These are phyloP conservation scores for Hymenopus coronatus DNA, from an alignment of 2,888 invertebrate species.

Conservation along the genomic window DNA sequence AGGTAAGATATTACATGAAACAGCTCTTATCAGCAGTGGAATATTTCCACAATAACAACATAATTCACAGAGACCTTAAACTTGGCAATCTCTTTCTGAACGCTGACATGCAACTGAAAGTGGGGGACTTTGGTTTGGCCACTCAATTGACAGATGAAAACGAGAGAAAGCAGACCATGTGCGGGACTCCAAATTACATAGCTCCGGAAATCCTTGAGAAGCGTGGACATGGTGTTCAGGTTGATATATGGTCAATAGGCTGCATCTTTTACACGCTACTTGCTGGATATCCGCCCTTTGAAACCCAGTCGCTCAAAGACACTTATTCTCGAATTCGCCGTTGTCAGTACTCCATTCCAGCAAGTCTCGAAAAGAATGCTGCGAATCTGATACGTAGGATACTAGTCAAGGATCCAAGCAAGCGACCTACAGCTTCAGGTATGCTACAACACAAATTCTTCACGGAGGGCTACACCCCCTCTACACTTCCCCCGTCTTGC, in stretches of 20 bases:
- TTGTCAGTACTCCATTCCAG: constrained; percentile 54
- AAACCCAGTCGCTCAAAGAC: constrained; percentile 57
- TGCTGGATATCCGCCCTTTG: constrained; percentile 61
- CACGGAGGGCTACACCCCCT: constrained; percentile 27
- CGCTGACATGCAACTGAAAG: constrained; percentile 52
- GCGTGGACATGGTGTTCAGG: constrained; percentile 61
- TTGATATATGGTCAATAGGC: constrained; percentile 62
- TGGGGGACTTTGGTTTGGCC: constrained; percentile 63
- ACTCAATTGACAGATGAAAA: constrained; percentile 54
- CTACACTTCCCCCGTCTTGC: background rate
- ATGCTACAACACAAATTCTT: constrained; percentile 46
- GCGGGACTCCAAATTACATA: constrained; percentile 65
- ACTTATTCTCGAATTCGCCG: constrained; percentile 57
- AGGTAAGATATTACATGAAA: constrained; percentile 57
- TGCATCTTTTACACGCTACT: constrained; percentile 58
- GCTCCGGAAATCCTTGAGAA: constrained; percentile 62
- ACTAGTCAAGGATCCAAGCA: constrained; percentile 47
- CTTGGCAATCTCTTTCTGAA: constrained; percentile 62
- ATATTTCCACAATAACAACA: constrained; percentile 55
- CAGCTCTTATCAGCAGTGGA: constrained; percentile 55
- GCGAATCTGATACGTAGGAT: constrained; percentile 45
- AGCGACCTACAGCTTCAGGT: constrained; percentile 47
- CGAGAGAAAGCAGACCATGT: constrained; percentile 59
- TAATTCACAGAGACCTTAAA: constrained; percentile 62
- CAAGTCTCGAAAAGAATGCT: constrained; percentile 40